Evolutionary conservation across 64 coral and sea anemone species (phyloP), one percentile per base, ranked within the genome.

Genomic region (Platygyra sinensis): DNA sequence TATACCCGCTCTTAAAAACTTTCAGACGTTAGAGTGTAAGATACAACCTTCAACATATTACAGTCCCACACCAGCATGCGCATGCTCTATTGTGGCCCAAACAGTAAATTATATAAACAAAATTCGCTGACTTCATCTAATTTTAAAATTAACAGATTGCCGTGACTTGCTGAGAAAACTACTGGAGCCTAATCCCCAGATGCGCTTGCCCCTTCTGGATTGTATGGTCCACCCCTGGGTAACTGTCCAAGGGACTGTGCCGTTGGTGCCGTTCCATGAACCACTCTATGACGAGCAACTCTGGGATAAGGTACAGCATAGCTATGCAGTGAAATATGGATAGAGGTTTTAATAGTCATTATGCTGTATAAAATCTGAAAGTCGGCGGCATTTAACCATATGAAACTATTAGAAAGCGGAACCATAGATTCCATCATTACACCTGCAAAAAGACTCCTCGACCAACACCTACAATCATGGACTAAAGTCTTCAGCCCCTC

Each of bases 171-270:
- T 97, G 17, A 73, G 72, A 83, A 93, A 86, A 33, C 33, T 96
- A 0, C 71, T 96, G 7, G 92, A 97, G 65, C 95, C 95, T 29
- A 94, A 83, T 52, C 88, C 91, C 28, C 80, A 88, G 33, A 63
- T 94, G 36, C 88, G 95, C 30, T 60, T 94, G 31, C 78, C 81
- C 61, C 72, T 97, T 20, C 31, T 82, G 19, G 67, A 97, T 24
- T 67, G 88, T 25, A 97, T 97, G 92, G 77, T 76, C 67, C 95
- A 97, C 86, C 83, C 92, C 54, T 97, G 95, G 95, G 81, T 97
- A 76, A 97, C 95, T 49, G 78, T 83, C 5, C 90, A 94, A 31
- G 83, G 92, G 18, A 62, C 78, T 24, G 65, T 28, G 14, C 88
- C 95, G 19, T 67, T 97, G 3, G 77, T 77, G 10, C 95, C 95